Base-by-base conservation (phyloP, 2,888 invertebrate species). In the Hypomecis punctinalis region DNA sequence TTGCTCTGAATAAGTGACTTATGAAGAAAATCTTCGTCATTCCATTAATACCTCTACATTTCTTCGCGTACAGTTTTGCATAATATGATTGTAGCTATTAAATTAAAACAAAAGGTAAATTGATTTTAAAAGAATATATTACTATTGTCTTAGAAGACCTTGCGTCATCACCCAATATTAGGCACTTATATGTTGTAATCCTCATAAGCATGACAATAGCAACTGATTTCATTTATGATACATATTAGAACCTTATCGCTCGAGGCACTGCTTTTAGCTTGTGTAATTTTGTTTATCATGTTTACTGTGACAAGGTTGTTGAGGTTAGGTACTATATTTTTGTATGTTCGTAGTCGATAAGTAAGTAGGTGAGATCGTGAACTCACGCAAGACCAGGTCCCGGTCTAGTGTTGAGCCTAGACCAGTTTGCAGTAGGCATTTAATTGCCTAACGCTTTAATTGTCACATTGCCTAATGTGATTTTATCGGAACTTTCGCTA, bases 371-470 rank as follows among this genome's bases (percentile, higher is more conserved):
- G 63, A 67, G 68, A 67, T 67, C 55, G 45, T 59, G 67, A 61
- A 61, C 56, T 57, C 79, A 82, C 79, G 81, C 84, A 80, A 82
- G 75, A 71, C 71, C 72, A 63, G 73, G 76, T 77, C 69, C 76
- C 74, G 75, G 75, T 76, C 80, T 82, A 79, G 79, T 76, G 65
- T 66, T 61, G 70, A 66, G 62, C 69, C 74, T 68, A 83, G 78
- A 85, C 84, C 81, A 82, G 86, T 86, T 84, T 74, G 76, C 72
- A 74, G 75, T 74, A 82, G 81, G 77, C 76, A 81, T 82, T 82
- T 75, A 59, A 77, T 85, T 86, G 81, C 84, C 71, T 82, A 85
- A 86, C 76, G 67, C 40, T 48, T 70, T 82, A 82, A 83, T 83
- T 83, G 80, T 78, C 72, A 72, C 66, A 75, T 85, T 84, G 82